Evolutionary conservation across 2,113 vertebrate species (phyloP).

Genomic region (Halichoerus grypus): DNA sequence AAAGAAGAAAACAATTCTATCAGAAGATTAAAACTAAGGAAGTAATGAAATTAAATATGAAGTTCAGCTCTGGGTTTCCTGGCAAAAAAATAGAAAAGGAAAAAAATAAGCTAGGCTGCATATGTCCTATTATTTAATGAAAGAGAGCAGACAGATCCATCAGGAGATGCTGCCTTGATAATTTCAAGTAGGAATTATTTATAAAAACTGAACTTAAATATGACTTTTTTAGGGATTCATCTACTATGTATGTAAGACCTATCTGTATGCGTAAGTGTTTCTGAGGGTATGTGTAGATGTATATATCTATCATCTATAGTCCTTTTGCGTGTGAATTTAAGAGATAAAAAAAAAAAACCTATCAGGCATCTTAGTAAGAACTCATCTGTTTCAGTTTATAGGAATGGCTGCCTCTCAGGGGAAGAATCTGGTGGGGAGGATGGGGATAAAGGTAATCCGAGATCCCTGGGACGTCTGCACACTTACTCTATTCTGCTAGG

Average conservation of each 20-base stretch:
- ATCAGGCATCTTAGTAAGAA: neutral
- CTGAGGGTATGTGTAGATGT: neutral
- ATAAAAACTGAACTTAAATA: conserved; percentile 3
- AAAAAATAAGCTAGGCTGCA: neutral
- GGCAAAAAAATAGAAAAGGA: neutral
- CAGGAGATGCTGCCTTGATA: neutral
- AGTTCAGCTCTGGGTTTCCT: conserved; percentile 21
- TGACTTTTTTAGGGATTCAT: neutral
- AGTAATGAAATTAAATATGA: conserved; percentile 8
- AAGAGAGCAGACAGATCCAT: neutral
- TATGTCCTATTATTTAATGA: neutral
- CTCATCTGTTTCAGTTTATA: neutral
- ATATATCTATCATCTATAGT: neutral
- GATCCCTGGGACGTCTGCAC: neutral
- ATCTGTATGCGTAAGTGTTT: neutral
- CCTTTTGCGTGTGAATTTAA: neutral
- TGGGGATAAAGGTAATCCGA: neutral
- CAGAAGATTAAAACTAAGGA: neutral
- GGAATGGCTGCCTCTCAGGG: neutral
- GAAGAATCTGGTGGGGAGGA: neutral
- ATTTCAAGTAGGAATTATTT: conserved; percentile 5
- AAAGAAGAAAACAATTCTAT: neutral
- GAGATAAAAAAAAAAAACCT: neutral
- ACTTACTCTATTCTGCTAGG: neutral
- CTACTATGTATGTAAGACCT: neutral